phyloP scores from a whole-genome alignment of 1,140 invertebrate genomes.

The Papilio polytes region DNA sequence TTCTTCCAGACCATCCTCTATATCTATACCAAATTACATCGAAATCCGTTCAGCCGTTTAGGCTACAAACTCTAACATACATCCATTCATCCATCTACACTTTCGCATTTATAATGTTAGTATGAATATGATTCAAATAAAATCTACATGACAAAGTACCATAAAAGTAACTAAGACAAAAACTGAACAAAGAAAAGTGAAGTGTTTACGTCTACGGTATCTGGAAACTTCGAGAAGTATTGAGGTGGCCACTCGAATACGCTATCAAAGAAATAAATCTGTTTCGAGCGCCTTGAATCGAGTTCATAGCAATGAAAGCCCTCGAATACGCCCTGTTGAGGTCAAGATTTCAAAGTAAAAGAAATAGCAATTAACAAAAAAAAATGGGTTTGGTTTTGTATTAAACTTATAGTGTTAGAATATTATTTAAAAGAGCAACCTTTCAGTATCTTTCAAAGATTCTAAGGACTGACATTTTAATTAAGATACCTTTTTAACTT shows the following conservation, averaged over 20 bases:
- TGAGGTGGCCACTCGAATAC: background rate
- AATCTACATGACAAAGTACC: background rate
- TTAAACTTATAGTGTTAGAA: too few relatives aligned
- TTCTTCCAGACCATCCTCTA: too few relatives aligned
- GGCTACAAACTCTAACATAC: too few relatives aligned
- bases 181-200: conserved; percentile 20
- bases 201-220: conserved; percentile 24
- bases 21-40: too few relatives aligned
- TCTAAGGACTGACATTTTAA: too few relatives aligned
- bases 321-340: background rate
- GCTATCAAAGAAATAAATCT: conserved; percentile 31
- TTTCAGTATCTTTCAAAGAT: background rate
- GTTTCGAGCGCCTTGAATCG: conserved; percentile 14
- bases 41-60: too few relatives aligned
- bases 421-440: too few relatives aligned
- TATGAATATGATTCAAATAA: too few relatives aligned
- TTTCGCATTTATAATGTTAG: too few relatives aligned
- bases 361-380: background rate
- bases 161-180: background rate
- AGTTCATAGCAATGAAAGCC: background rate
- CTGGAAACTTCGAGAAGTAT: conserved; percentile 20
- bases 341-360: background rate
- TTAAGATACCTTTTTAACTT: too few relatives aligned
- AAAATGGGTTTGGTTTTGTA: too few relatives aligned
- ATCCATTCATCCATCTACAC: too few relatives aligned